A percentile compares a stretch with the other conserved stretches of the same genome.
These are phyloP conservation scores for Rhea americana DNA, from an alignment of 2,113 vertebrate genomes.

Conservation along the genomic window DNA sequence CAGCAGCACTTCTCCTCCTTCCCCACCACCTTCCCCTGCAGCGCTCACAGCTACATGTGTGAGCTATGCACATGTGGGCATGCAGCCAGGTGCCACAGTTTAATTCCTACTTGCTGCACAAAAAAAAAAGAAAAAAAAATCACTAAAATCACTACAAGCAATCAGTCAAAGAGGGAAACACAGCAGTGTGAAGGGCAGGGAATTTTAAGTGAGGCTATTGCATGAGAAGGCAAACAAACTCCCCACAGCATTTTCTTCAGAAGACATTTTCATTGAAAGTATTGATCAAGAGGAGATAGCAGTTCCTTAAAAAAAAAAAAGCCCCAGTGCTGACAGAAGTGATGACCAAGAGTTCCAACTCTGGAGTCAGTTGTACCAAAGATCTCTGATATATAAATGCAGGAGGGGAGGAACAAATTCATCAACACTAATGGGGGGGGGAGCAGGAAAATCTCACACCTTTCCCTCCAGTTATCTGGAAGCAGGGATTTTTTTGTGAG, in stretches of 20 bases:
- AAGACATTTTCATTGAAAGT: neutral
- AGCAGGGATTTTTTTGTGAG: neutral
- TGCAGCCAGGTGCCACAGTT: neutral
- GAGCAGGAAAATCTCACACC: neutral
- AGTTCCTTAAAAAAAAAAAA: neutral
- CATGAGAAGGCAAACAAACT: neutral
- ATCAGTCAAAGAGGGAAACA: neutral
- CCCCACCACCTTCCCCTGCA: neutral
- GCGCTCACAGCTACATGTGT: neutral
- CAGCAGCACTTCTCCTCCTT: neutral
- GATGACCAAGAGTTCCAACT: neutral
- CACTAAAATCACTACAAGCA: neutral
- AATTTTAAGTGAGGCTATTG: neutral
- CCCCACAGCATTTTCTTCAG: accelerated
- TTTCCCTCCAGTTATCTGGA: neutral
- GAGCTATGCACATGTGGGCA: neutral
- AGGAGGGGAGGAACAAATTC: neutral
- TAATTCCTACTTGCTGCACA: neutral
- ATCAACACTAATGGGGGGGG: neutral
- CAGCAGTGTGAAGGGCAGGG: neutral
- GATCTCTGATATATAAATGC: neutral
- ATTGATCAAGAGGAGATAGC: neutral
- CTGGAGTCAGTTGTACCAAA: neutral
- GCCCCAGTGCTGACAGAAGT: neutral
- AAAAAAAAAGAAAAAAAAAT: neutral